Evolutionary conservation across 2,797 vertebrate species (phyloP).

Genomic region (Chrysolophus pictus): DNA sequence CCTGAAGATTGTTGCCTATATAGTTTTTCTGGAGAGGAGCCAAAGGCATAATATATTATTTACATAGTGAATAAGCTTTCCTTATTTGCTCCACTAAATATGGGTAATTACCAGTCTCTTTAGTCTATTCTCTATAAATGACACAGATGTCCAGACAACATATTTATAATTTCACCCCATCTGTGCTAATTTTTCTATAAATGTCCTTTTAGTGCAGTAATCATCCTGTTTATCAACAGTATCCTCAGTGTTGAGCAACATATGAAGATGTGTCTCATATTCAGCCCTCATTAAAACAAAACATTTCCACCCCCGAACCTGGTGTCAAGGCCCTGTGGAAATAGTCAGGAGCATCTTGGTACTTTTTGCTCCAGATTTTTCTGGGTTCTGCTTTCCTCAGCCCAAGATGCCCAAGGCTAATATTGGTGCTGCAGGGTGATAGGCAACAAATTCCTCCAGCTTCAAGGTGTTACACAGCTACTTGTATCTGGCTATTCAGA

Average conservation of each 20-base stretch:
- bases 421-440: not conserved
- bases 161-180: constrained; percentile 69
- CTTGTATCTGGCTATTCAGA: not conserved
- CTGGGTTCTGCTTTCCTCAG: not conserved
- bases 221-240: constrained; percentile 65
- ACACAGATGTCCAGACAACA: constrained; percentile 69
- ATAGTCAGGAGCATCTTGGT: not conserved
- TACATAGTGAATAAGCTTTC: constrained; percentile 58
- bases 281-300: constrained; percentile 39
- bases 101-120: constrained; percentile 67
- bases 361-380: not conserved
- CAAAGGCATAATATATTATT: constrained; percentile 54
- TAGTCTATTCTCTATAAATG: constrained; percentile 60
- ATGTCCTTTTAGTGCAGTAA: constrained; percentile 44
- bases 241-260: constrained; percentile 58
- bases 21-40: constrained; percentile 30
- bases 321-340: not conserved
- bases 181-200: constrained; percentile 69
- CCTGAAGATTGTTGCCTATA: constrained; percentile 1
- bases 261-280: constrained; percentile 56
- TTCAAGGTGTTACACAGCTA: not conserved
- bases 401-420: not conserved
- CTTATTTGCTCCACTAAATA: constrained; percentile 53
- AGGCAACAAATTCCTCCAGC: not conserved
- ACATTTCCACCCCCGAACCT: not conserved